Evolutionary conservation across 2,113 vertebrate genomes (phyloP).

Genomic region (Nyctereutes procyonoides): DNA sequence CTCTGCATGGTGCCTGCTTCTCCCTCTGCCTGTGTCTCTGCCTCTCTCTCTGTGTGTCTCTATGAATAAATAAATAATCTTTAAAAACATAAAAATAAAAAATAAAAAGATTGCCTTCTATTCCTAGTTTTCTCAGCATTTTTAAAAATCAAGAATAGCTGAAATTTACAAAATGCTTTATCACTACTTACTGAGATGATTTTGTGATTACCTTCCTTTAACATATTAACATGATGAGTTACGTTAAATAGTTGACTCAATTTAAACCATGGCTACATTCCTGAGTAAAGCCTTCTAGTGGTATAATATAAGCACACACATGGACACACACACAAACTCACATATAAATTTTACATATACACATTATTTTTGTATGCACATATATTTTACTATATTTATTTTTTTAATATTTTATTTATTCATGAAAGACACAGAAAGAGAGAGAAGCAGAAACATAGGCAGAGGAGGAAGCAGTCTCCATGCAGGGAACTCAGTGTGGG

Average conservation of each 20-base stretch:
- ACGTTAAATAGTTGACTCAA: background rate
- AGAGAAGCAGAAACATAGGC: no score
- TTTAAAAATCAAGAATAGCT: background rate
- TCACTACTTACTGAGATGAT: background rate
- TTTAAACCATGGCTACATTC: background rate
- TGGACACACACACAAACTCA: background rate
- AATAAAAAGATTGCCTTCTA: background rate
- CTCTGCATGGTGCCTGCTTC: no score
- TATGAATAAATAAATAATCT: no score
- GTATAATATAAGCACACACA: background rate
- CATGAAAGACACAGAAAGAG: no score
- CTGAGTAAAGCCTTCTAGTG: background rate
- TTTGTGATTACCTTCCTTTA: background rate
- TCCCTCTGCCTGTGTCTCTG: no score
- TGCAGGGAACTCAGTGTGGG: no score
- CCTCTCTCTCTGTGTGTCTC: no score
- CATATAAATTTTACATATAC: background rate
- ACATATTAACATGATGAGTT: background rate
- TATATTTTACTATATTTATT: constrained; percentile 10
- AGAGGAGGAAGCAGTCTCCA: no score
- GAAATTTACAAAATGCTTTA: background rate
- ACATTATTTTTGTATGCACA: background rate
- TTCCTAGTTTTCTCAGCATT: background rate
- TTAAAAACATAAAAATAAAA: no score
- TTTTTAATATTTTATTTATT: background rate